Evolutionary conservation across 1,140 invertebrate genomes (phyloP), one percentile per base, ranked within the genome.

Genomic region (Leptinotarsa undecemlineata): DNA sequence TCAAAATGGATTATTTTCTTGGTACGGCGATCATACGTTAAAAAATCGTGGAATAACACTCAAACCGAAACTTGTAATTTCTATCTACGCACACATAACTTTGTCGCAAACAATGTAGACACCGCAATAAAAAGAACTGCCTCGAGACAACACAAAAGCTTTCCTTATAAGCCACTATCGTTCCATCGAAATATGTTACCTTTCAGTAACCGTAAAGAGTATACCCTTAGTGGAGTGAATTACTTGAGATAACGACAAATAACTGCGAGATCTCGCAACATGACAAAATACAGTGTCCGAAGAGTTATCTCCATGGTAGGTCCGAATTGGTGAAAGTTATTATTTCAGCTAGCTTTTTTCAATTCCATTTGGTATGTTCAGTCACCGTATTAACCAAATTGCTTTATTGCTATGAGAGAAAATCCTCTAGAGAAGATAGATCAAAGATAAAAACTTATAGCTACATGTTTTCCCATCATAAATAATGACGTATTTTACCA

Each of bases 111-210:
- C 62, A 64, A 64, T 64, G 62, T 64, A 64, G 51, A 20, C 62
- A 64, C 62, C 23, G 23, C 62, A 64, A 64, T 20, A 20, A 64
- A 26, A 64, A 64, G 15, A 57, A 57, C 3, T 19, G 20, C 20
- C 62, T 20, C 20, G 62, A 64, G 23, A 64, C 62, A 64, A 20
- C 20, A 64, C 20, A 26, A 26, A 26, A 64, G 20, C 20, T n/a
- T 64, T 64, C 62, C 62, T 64, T 64, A 64, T 64, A 64, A 64
- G 62, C 23, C 23, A 17, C 20, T 64, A 64, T 64, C 62, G 21
- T 21, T 64, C 20, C 23, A 64, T 64, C 62, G 62, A 64, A 64
- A 64, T 19, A 64, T 64, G 62, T 26, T 57, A 57, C 51, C 51
- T 57, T 57, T 57, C 51, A 57, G 51, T 57, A n/a, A 57, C 51